Evolutionary conservation across 2,113 vertebrate species (phyloP).

Genomic region (Lucifuga dentata): DNA sequence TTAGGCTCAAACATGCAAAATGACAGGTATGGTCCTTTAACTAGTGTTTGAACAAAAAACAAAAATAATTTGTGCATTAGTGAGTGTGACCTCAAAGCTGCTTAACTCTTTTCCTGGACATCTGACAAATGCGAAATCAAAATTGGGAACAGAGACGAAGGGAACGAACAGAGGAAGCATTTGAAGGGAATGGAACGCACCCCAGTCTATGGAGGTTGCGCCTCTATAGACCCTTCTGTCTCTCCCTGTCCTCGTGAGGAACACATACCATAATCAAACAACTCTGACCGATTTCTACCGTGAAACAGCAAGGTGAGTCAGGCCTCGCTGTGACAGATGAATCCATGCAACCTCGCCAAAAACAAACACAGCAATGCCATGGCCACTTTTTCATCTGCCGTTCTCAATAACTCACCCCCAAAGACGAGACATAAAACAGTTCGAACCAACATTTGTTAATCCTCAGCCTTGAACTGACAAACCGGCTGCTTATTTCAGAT

Average conservation of each 20-base stretch:
- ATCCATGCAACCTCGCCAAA: slow-evolving; percentile 27
- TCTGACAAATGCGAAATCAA: no score
- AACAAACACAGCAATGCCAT: slow-evolving; percentile 28
- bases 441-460: slow-evolving; percentile 21
- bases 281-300: slow-evolving; percentile 39
- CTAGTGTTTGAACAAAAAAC: no score
- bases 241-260: slow-evolving; percentile 11
- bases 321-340: slow-evolving; percentile 13
- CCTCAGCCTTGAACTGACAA: slow-evolving; percentile 46
- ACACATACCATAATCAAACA: slow-evolving; percentile 15
- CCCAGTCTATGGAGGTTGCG: no score
- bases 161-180: not conserved
- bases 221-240: not conserved
- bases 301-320: slow-evolving; percentile 39
- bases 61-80: no score
- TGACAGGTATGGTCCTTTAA: no score
- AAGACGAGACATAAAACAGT: slow-evolving; percentile 10
- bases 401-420: no score
- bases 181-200: not conserved
- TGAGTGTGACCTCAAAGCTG: no score
- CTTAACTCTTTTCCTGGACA: no score
- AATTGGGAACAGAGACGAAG: no score
- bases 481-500: slow-evolving; percentile 22
- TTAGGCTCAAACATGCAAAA: no score
- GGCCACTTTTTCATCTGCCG: no score